These are phyloP conservation scores for Dicaeum eximium DNA, from an alignment of 2,113 vertebrate genomes.

Conservation along the genomic window DNA sequence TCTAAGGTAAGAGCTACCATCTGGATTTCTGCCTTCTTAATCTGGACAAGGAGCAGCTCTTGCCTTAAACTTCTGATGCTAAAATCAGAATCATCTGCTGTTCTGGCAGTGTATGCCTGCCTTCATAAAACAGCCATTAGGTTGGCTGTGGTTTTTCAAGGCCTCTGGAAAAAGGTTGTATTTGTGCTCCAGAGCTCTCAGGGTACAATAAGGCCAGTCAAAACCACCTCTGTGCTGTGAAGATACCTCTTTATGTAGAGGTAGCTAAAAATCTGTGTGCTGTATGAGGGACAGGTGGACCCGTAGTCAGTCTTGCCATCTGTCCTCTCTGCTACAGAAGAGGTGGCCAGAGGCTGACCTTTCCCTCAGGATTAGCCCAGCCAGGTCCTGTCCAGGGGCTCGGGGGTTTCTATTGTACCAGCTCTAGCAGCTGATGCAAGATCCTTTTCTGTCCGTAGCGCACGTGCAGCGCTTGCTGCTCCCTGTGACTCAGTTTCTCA, in stretches of 20 bases:
- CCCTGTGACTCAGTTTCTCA: constrained; percentile 70
- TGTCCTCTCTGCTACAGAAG: neutral
- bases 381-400: neutral
- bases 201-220: neutral
- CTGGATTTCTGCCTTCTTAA: neutral
- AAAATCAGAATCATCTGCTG: neutral
- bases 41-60: neutral
- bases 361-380: neutral
- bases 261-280: neutral
- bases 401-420: constrained; percentile 36
- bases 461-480: constrained; percentile 84
- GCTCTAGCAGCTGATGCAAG: constrained; percentile 76
- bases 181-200: neutral
- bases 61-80: neutral
- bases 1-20: neutral
- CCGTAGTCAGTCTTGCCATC: neutral
- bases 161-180: neutral
- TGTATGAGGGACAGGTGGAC: neutral
- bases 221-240: neutral
- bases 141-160: neutral
- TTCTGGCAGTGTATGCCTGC: neutral
- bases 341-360: neutral
- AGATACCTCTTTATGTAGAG: neutral
- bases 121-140: neutral
- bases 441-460: constrained; percentile 89